These are phyloP conservation scores for Clarias gariepinus DNA, from an alignment of 2,113 vertebrate genomes.

Conservation along the genomic window DNA sequence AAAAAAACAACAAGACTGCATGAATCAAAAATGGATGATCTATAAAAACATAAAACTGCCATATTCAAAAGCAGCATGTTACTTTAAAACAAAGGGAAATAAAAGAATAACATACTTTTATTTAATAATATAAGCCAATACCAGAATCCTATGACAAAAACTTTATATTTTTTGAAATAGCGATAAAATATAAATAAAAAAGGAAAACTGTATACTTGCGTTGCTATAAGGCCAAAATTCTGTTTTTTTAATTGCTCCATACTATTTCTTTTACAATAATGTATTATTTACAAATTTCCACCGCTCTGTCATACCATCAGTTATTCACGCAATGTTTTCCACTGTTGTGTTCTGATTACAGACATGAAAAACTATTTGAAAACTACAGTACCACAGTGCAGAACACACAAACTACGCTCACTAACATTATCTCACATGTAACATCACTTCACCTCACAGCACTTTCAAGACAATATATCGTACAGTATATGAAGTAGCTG, in stretches of 20 bases:
- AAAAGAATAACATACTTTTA: constrained; percentile 70
- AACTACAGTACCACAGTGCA: not conserved
- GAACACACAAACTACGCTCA: constrained; percentile 1
- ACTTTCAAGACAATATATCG: not conserved
- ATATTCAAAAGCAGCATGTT: constrained; percentile 82
- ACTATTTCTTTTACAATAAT: constrained; percentile 33
- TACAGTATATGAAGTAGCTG: constrained; percentile 58
- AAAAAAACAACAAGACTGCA: constrained; percentile 78
- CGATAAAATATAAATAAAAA: constrained; percentile 72
- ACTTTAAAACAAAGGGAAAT: constrained; percentile 68
- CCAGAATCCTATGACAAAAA: constrained; percentile 75
- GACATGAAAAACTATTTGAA: constrained; percentile 4
- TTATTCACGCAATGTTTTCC: not conserved
- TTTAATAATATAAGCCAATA: constrained; percentile 79
- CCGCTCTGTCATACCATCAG: constrained; percentile 27
- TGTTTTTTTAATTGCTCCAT: constrained; percentile 40
- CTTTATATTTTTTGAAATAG: constrained; percentile 85
- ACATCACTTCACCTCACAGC: not conserved
- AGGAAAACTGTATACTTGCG: constrained; percentile 75
- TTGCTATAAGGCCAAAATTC: constrained; percentile 77
- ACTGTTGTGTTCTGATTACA: constrained; percentile 34
- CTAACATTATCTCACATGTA: not conserved
- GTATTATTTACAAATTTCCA: constrained; percentile 39
- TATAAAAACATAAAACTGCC: constrained; percentile 77
- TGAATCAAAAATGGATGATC: constrained; percentile 79